phyloP scores from a whole-genome alignment of 2,797 vertebrate genomes.

The Artibeus jamaicensis region DNA sequence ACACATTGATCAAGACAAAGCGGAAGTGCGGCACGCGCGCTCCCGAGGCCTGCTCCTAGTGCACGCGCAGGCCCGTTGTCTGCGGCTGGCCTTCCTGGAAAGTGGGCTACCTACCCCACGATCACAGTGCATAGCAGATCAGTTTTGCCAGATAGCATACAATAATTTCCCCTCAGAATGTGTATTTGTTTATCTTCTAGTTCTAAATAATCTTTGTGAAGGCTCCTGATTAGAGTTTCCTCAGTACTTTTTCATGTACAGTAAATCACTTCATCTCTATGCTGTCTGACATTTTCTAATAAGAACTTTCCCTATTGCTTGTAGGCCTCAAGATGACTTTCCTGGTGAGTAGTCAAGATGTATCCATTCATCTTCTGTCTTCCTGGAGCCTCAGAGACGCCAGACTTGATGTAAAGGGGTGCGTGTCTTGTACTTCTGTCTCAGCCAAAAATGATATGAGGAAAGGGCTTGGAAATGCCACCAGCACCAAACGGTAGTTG shows the following conservation, averaged over 20 bases:
- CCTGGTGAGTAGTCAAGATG: not conserved
- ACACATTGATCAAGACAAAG: conserved; percentile 37
- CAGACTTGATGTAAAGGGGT: not conserved
- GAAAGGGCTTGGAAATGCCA: not conserved
- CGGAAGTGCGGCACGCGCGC: not conserved
- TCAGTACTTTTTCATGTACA: not conserved
- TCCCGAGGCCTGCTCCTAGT: not conserved
- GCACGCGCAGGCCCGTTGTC: not conserved
- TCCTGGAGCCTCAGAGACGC: not conserved
- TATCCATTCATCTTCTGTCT: conserved; percentile 19
- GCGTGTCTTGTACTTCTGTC: not conserved
- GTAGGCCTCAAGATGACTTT: not conserved
- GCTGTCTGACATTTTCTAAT: conserved; percentile 40
- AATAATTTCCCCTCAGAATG: not conserved
- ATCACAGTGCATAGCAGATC: not conserved
- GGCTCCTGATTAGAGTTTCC: not conserved
- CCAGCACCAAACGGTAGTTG: not conserved
- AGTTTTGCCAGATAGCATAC: not conserved
- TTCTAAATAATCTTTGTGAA: not conserved
- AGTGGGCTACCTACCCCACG: not conserved
- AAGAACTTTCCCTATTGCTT: conserved; percentile 41
- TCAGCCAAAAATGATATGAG: not conserved
- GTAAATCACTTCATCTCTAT: not conserved
- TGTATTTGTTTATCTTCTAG: not conserved
- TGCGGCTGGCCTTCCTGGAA: not conserved